Evolutionary conservation across 1,140 invertebrate genomes (phyloP).

Genomic region (Orius insidiosus): DNA sequence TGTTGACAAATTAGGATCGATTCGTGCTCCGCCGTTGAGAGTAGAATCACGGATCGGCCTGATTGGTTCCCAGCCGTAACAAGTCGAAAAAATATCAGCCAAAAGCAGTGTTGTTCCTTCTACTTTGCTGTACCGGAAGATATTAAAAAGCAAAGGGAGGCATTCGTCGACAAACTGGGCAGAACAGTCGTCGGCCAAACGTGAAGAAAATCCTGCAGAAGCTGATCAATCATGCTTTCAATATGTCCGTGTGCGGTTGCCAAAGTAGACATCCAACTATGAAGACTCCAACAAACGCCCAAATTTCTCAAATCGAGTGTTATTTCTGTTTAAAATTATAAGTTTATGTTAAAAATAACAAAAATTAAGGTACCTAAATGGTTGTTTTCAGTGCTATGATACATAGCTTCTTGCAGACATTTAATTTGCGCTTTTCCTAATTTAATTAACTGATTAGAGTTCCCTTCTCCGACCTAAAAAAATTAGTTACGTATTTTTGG

Average conservation of each 20-base stretch:
- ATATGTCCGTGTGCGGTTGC: slow-evolving; percentile 65
- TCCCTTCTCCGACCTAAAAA: slow-evolving; percentile 6
- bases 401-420: slow-evolving; percentile 79
- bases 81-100: slow-evolving; percentile 76
- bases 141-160: slow-evolving; percentile 72
- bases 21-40: slow-evolving; percentile 49
- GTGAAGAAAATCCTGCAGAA: slow-evolving; percentile 77
- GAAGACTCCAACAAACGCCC: slow-evolving; percentile 73
- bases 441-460: slow-evolving; percentile 24
- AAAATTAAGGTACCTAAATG: slow-evolving; percentile 44
- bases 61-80: slow-evolving; percentile 71
- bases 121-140: slow-evolving; percentile 78
- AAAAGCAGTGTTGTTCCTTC: slow-evolving; percentile 71
- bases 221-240: slow-evolving; percentile 73
- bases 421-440: slow-evolving; percentile 70
- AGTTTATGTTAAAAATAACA: background rate
- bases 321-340: slow-evolving; percentile 39
- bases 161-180: slow-evolving; percentile 79
- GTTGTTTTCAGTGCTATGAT: slow-evolving; percentile 77
- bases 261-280: slow-evolving; percentile 82
- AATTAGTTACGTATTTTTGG: too few relatives aligned
- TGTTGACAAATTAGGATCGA: slow-evolving; percentile 83
- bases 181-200: slow-evolving; percentile 70
- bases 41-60: slow-evolving; percentile 56
- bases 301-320: slow-evolving; percentile 65